These are phyloP conservation scores for Discoglossus pictus DNA, from an alignment of 2,797 vertebrate genomes.

Conservation along the genomic window DNA sequence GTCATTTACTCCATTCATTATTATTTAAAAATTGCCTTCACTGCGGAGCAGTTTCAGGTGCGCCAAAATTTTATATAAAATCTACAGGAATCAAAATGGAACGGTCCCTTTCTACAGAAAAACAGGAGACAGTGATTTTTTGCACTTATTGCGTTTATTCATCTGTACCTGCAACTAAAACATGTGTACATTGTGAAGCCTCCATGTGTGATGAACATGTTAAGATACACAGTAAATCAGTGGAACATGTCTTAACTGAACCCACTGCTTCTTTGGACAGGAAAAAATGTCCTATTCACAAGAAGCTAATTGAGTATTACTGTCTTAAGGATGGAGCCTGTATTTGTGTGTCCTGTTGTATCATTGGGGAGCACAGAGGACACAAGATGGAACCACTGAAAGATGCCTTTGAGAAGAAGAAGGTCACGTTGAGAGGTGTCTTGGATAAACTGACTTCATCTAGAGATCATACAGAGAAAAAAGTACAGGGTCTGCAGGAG, in stretches of 20 bases:
- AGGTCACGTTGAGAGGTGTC: neutral
- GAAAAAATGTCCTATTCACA: conserved; percentile 1
- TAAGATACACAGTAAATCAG: neutral
- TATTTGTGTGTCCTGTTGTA: conserved; percentile 16
- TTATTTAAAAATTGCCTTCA: too few relatives aligned
- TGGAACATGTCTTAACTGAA: neutral
- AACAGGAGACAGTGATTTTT: conserved; percentile 12
- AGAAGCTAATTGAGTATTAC: neutral
- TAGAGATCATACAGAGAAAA: neutral
- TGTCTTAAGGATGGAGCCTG: neutral
- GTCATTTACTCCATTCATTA: too few relatives aligned
- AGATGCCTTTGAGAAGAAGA: neutral
- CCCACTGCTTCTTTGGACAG: conserved; percentile 3
- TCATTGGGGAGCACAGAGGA: neutral
- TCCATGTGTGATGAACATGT: conserved; percentile 5
- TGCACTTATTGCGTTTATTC: neutral
- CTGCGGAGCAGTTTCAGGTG: too few relatives aligned
- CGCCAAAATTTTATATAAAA: too few relatives aligned
- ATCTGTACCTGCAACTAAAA: conserved; percentile 3
- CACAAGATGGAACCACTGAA: too few relatives aligned
- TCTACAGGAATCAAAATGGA: too few relatives aligned
- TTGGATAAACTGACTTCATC: neutral
- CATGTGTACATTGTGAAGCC: neutral
- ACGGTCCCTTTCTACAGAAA: conserved; percentile 7
- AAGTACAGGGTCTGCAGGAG: neutral